Evolutionary conservation across 2,113 vertebrate genomes (phyloP).

Genomic region (Gallinago paraguaiae): DNA sequence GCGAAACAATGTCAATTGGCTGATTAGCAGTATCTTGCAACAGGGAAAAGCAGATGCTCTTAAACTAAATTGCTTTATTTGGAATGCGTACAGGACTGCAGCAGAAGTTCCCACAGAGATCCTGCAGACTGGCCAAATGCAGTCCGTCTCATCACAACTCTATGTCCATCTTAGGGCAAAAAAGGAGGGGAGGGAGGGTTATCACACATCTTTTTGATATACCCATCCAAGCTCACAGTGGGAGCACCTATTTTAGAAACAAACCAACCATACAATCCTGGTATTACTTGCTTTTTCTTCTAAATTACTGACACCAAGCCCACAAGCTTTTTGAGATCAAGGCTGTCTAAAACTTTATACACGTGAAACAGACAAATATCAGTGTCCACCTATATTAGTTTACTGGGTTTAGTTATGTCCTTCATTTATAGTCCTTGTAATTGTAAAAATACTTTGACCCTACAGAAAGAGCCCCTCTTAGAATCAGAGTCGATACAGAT

Average conservation of each 20-base stretch:
- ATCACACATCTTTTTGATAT: neutral
- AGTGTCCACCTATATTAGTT: neutral
- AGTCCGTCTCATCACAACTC: neutral
- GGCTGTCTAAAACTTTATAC: neutral
- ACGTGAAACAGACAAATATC: neutral
- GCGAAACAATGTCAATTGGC: slow-evolving; percentile 36
- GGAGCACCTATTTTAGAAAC: slow-evolving; percentile 1
- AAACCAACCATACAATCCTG: neutral
- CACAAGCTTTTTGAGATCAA: neutral
- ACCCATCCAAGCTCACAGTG: neutral
- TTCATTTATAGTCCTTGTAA: neutral
- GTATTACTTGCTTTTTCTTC: neutral
- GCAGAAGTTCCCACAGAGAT: slow-evolving; percentile 52
- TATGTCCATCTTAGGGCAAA: neutral
- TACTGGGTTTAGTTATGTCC: neutral
- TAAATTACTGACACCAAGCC: neutral
- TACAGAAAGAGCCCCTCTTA: neutral
- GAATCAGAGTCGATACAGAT: neutral
- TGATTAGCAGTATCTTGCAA: slow-evolving; percentile 43
- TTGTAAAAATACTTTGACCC: neutral
- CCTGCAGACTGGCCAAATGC: neutral
- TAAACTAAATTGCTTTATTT: slow-evolving; percentile 58
- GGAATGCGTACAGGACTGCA: slow-evolving; percentile 33
- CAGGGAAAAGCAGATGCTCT: slow-evolving; percentile 56
- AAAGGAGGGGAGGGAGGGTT: neutral